Base-by-base conservation (phyloP, 2,888 invertebrate genomes). In the Tillus elongatus region DNA sequence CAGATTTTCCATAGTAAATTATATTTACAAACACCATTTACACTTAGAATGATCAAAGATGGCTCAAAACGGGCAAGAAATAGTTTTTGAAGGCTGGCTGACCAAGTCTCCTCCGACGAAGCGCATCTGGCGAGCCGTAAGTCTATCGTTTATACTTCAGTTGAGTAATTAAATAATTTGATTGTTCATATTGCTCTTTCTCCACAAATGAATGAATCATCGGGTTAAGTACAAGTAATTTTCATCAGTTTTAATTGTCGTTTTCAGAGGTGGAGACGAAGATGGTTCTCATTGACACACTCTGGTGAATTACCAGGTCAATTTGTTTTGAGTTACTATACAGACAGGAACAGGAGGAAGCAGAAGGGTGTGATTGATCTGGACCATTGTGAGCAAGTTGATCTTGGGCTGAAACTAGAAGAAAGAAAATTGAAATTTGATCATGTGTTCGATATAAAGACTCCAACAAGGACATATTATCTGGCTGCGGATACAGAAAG, bases 331-430 rank as follows among this genome's bases (percentile, higher is more conserved):
- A 91, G 90, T 63, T 96, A 96, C 66, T 95, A 87, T 67, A 85
- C 89, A 26, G 92, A 93, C 64, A 76, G 80, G 55, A 80, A 82
- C 59, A 82, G 85, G 63, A 77, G 85, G 53, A 86, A 88, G 57
- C 71, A 84, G 50, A 90, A 91, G 70, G 90, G 90, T 56, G 77
- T 80, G 42, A 90, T 96, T 57, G 87, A 95, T 73, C 74, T 96
- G 57, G 93, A 93, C 71, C 85, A 91, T 63, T 95, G 95, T 67
- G 92, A 93, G 69, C 92, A 95, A 74, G 89, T 90, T 37, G 90
- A 91, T 66, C 84, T 87, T 38, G 90, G 90, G 2, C 69, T 91
- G 47, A 79, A 82, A 50, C 79, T 89, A 68, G 85, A 88, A 63
- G 77, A 84, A 52, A 75, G 81, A 42, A 85, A 85, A 53, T 76